phyloP scores from a whole-genome alignment of 1,140 invertebrate species.

The Melitaea cinxia region DNA sequence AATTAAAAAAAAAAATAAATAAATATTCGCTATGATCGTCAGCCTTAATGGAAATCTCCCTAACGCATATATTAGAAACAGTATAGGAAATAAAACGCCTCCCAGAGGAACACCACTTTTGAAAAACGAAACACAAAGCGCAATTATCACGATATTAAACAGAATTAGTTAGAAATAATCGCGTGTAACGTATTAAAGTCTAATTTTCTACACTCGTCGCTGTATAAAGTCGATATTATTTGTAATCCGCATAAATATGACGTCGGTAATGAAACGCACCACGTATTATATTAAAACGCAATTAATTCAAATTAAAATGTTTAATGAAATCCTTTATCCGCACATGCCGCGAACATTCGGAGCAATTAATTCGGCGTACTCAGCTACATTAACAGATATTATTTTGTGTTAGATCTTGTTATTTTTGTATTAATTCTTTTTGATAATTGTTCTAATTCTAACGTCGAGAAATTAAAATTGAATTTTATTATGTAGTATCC shows the following conservation, averaged over 20 bases:
- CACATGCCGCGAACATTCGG: slow-evolving; percentile 24
- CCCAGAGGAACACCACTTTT: background rate
- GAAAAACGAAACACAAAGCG: background rate
- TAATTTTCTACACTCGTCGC: slow-evolving; percentile 7
- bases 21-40: too few species aligned
- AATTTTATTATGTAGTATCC: too few species aligned
- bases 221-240: slow-evolving; percentile 10
- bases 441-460: too few species aligned
- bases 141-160: background rate
- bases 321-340: slow-evolving; percentile 29
- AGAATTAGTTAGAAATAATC: slow-evolving; percentile 1
- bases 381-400: slow-evolving; percentile 10
- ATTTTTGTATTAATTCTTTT: background rate
- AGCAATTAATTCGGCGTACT: slow-evolving; percentile 10
- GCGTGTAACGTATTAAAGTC: background rate
- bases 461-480: too few species aligned
- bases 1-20: background rate
- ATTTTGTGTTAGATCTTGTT: slow-evolving; percentile 10
- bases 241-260: slow-evolving; percentile 24
- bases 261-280: slow-evolving; percentile 25
- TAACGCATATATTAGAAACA: too few species aligned
- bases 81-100: too few species aligned
- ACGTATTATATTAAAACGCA: slow-evolving; percentile 28
- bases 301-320: slow-evolving; percentile 30
- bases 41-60: too few species aligned